phyloP scores from a whole-genome alignment of 2,113 vertebrate species.

The Nymphicus hollandicus region DNA sequence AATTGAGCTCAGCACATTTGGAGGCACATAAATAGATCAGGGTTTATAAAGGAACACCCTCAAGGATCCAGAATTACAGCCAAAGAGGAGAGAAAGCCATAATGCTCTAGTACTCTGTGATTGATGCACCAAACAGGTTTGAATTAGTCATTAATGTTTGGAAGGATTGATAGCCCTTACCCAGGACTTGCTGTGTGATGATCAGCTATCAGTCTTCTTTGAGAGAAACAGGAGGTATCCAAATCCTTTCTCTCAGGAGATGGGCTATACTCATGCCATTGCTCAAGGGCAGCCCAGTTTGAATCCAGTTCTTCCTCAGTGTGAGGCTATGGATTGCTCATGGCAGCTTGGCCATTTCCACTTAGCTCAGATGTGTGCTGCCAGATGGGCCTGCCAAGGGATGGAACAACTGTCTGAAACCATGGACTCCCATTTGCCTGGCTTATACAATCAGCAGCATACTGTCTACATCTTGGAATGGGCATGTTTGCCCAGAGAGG shows the following conservation, averaged over 20 bases:
- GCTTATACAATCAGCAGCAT: background rate
- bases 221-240: background rate
- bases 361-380: background rate
- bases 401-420: background rate
- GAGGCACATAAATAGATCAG: conserved; percentile 21
- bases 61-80: conserved; percentile 56
- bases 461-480: background rate
- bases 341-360: background rate
- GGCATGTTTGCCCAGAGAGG: background rate
- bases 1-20: conserved; percentile 22
- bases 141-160: conserved; percentile 43
- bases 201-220: conserved; percentile 15
- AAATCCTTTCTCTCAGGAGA: conserved; percentile 5
- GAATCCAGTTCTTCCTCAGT: background rate
- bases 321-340: background rate
- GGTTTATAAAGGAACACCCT: conserved; percentile 27
- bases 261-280: background rate
- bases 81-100: conserved; percentile 21
- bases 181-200: conserved; percentile 32
- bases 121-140: conserved; percentile 55
- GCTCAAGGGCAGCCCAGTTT: background rate
- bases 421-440: background rate
- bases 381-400: background rate
- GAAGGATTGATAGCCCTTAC: conserved; percentile 53
- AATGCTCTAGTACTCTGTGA: background rate